Evolutionary conservation across 1,140 invertebrate genomes (phyloP), one percentile per base, ranked within the genome.

Genomic region (Saccostrea echinata): DNA sequence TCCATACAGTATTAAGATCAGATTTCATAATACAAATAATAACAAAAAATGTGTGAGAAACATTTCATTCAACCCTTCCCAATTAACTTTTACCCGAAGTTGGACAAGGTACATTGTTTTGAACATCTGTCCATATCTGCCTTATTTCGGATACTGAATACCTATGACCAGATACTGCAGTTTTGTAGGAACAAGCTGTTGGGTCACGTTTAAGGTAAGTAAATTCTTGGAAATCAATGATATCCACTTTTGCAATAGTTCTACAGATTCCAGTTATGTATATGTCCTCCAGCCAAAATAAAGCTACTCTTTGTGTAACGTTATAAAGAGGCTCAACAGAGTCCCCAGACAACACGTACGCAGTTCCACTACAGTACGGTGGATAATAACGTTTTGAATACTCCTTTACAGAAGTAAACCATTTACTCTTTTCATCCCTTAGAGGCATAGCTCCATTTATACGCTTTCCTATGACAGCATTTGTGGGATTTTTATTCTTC

Each of bases 231-330:
- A 81, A 68, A 61, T 82, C 16, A 1, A 85, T 53, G 11, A 84
- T 84, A 16, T 35, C 43, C 12, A 85, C 71, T 27, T 89, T 86
- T 0, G 89, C 81, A 24, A 86, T 88, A 27, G 52, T 71, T 76
- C 89, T 80, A 64, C 86, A 88, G 12, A 92, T 85, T 21, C 92
- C 94, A 33, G 94, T 94, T 0, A 95, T 91, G 88, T 91, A 95
- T 33, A 94, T 92, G 90, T 95, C 94, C 88, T 95, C 94, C 4
- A 95, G 86, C 68, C 93, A 92, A 18, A 94, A 88, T n/a, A 93
- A 86, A 0, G 86, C 87, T 18, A 51, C 84, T 24, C 64, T 24
- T 71, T 91, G 84, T 12, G 94, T 91, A 6, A 90, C 91, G 24
- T 89, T 43, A 86, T 91, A 94, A 27, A 95, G 82, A 6, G 90